These are phyloP conservation scores for Melanotaenia pygmaea DNA, from an alignment of 2,797 vertebrate species.

Conservation along the genomic window DNA sequence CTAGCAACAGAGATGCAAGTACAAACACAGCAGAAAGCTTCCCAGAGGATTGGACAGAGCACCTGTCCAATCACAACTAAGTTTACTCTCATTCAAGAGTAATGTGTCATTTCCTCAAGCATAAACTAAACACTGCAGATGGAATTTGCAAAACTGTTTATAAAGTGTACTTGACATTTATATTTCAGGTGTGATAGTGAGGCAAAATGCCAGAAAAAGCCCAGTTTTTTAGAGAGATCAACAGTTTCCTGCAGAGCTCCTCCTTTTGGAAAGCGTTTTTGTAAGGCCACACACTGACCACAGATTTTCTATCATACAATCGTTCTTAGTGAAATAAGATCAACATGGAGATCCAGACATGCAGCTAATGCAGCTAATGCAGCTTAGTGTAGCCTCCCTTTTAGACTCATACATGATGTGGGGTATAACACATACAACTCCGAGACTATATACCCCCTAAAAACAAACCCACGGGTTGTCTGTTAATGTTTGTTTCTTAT, in stretches of 20 bases:
- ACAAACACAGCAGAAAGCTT: slow-evolving; percentile 47
- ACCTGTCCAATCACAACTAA: slow-evolving; percentile 65
- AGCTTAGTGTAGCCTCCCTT: neutral
- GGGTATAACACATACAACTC: neutral
- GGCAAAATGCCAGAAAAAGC: slow-evolving; percentile 19
- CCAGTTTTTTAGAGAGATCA: slow-evolving; percentile 8
- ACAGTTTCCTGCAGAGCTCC: slow-evolving; percentile 5
- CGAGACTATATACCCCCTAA: neutral
- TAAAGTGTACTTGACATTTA: slow-evolving; percentile 38
- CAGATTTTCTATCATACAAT: neutral
- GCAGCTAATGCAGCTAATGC: slow-evolving; percentile 23
- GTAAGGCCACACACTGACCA: slow-evolving; percentile 36
- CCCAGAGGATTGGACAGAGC: slow-evolving; percentile 53
- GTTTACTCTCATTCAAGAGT: slow-evolving; percentile 61
- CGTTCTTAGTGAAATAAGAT: slow-evolving; percentile 20
- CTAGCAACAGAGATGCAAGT: slow-evolving; percentile 48
- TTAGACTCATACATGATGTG: slow-evolving; percentile 9
- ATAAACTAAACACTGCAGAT: slow-evolving; percentile 59
- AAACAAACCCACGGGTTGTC: neutral
- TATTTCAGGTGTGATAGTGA: slow-evolving; percentile 34
- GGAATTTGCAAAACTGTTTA: slow-evolving; percentile 58
- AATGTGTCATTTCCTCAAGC: slow-evolving; percentile 57
- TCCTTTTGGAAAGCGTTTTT: slow-evolving; percentile 16
- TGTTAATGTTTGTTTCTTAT: neutral
- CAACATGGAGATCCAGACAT: slow-evolving; percentile 17